phyloP scores from a whole-genome alignment of 2,888 invertebrate species.

The Anagyrus pseudococci region DNA sequence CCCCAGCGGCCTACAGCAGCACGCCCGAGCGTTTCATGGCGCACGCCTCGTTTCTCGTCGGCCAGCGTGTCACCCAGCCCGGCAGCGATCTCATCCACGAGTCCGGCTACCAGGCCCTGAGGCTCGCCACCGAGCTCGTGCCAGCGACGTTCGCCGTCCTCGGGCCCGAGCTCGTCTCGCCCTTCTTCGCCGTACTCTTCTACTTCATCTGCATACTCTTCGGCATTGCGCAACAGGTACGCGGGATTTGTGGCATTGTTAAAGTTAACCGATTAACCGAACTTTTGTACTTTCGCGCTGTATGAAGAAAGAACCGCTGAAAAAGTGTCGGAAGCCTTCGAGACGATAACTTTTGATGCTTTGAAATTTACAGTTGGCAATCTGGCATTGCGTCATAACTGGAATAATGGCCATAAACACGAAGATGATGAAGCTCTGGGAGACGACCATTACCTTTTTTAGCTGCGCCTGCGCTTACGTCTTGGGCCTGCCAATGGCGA shows the following conservation, averaged over 20 bases:
- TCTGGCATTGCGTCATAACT: slow-evolving; percentile 91
- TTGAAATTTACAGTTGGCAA: slow-evolving; percentile 69
- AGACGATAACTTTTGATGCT: neutral
- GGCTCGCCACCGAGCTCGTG: slow-evolving; percentile 88
- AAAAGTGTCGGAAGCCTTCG: too few species aligned
- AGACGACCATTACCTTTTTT: slow-evolving; percentile 82
- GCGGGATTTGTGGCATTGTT: too few species aligned
- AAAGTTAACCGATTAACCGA: too few species aligned
- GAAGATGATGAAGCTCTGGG: slow-evolving; percentile 76
- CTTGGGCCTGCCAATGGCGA: slow-evolving; percentile 84
- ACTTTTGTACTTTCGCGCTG: too few species aligned
- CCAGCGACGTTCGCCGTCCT: slow-evolving; percentile 83
- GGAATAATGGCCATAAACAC: slow-evolving; percentile 82
- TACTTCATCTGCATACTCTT: slow-evolving; percentile 85
- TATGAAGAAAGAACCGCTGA: too few species aligned
- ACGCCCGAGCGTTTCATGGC: slow-evolving; percentile 73
- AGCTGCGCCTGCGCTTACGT: slow-evolving; percentile 84
- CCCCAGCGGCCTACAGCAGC: slow-evolving; percentile 68
- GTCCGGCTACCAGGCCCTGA: slow-evolving; percentile 83
- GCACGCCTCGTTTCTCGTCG: slow-evolving; percentile 76
- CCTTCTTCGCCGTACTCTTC: slow-evolving; percentile 88
- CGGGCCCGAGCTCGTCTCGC: slow-evolving; percentile 78
- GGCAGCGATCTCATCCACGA: slow-evolving; percentile 67
- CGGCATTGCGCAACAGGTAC: slow-evolving; percentile 84
- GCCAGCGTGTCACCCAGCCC: slow-evolving; percentile 71